Conservation (phyloP, 2,113 vertebrate species). For the Pteruthius melanotis region DNA sequence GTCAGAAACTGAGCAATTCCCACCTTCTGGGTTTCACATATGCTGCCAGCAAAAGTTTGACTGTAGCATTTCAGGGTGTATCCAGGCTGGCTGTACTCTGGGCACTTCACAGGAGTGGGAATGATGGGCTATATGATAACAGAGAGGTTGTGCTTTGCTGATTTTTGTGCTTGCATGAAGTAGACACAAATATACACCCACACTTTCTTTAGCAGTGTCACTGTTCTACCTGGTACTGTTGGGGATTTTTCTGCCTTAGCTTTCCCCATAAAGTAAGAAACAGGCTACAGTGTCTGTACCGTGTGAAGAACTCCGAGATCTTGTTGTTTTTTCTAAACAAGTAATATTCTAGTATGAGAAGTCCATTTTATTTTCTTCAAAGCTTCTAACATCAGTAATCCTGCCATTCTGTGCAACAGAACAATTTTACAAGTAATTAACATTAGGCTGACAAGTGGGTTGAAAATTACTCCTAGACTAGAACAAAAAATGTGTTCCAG, state of each 20-base stretch:
- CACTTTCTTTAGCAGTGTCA: not conserved
- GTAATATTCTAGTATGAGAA: not conserved
- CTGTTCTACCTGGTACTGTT: not conserved
- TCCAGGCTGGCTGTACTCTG: not conserved
- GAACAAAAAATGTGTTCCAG: not conserved
- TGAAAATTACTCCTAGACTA: not conserved
- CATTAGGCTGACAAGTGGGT: not conserved
- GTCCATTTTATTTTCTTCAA: not conserved
- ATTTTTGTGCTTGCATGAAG: not conserved
- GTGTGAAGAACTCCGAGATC: rapidly evolving
- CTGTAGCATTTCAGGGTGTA: not conserved
- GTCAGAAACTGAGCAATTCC: not conserved
- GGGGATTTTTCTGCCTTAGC: not conserved
- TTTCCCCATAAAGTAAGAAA: not conserved
- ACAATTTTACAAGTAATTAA: not conserved
- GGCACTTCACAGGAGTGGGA: not conserved
- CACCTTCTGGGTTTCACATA: not conserved
- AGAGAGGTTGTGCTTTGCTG: not conserved
- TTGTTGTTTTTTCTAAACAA: not conserved
- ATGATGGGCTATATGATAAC: rapidly evolving
- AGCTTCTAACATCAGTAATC: not conserved
- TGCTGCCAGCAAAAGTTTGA: not conserved
- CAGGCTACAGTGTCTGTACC: not conserved
- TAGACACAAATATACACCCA: not conserved
- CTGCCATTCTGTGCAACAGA: not conserved